Evolutionary conservation across 2,113 vertebrate species (phyloP).

Genomic region (Pterocles orientalis): DNA sequence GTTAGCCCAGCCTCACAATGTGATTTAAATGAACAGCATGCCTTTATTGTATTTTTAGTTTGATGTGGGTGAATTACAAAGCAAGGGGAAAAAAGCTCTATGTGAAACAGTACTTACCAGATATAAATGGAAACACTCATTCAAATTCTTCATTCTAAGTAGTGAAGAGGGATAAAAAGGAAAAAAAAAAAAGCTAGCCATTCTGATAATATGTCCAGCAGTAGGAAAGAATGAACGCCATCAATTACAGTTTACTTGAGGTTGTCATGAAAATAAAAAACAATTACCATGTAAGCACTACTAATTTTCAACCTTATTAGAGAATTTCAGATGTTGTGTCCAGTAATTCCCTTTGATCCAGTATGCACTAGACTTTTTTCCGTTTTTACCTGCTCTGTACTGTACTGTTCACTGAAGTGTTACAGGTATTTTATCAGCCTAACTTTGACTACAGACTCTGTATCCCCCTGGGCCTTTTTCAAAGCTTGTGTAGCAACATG

Average conservation of each 20-base stretch:
- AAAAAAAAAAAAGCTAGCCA: not conserved
- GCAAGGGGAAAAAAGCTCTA: not conserved
- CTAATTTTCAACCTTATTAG: constrained; percentile 9
- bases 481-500: not conserved
- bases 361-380: not conserved
- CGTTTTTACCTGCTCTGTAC: not conserved
- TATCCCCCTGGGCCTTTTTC: not conserved
- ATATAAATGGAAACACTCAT: constrained; percentile 63
- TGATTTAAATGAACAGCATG: constrained; percentile 65
- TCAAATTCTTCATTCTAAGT: constrained; percentile 37
- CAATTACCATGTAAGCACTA: not conserved
- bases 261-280: constrained; percentile 18
- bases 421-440: constrained; percentile 5
- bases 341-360: not conserved
- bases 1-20: not conserved
- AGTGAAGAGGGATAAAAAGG: not conserved
- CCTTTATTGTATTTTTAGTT: constrained; percentile 61
- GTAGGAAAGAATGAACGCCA: not conserved
- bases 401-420: not conserved
- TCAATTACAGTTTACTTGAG: constrained; percentile 2
- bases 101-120: constrained; percentile 51
- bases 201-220: not conserved
- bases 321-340: not conserved
- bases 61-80: constrained; percentile 59
- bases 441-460: not conserved